Conservation (phyloP, 2,888 invertebrate species). For the Lamellibrachia satsuma region DNA sequence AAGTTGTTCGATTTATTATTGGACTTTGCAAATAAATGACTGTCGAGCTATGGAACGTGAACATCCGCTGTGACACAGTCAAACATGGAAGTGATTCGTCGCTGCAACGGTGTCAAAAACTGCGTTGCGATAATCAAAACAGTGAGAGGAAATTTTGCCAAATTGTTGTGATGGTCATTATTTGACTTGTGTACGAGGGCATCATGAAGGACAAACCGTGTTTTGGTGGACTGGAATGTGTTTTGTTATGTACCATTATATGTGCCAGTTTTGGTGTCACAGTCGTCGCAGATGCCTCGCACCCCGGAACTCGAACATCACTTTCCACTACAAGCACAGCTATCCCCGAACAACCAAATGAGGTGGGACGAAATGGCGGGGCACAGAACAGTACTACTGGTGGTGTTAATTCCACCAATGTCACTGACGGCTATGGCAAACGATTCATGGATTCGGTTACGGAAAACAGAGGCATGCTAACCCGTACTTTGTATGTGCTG, state of each 20-base stretch:
- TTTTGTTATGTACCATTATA: not conserved
- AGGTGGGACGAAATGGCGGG: not conserved
- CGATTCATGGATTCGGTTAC: not conserved
- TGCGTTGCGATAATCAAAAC: not conserved
- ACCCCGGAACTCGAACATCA: not conserved
- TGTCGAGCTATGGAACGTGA: not conserved
- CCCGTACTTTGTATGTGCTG: not conserved
- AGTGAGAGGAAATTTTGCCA: not conserved
- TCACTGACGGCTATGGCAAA: not conserved
- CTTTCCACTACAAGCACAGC: not conserved
- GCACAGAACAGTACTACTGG: not conserved
- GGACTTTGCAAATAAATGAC: not conserved
- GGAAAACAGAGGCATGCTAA: not conserved
- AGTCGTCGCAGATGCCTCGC: not conserved
- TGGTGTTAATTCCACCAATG: not conserved
- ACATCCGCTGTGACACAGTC: slow-evolving; percentile 6
- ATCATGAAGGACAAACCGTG: not conserved
- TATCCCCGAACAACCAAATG: not conserved
- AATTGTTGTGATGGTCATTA: not conserved
- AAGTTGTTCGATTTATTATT: not conserved
- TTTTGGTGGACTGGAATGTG: not conserved
- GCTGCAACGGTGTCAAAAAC: not conserved
- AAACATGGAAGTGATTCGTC: not conserved
- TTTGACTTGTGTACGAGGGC: not conserved
- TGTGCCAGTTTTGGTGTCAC: not conserved